Base-by-base conservation (phyloP, 2,888 invertebrate genomes). In the Hoplodrina blanda region DNA sequence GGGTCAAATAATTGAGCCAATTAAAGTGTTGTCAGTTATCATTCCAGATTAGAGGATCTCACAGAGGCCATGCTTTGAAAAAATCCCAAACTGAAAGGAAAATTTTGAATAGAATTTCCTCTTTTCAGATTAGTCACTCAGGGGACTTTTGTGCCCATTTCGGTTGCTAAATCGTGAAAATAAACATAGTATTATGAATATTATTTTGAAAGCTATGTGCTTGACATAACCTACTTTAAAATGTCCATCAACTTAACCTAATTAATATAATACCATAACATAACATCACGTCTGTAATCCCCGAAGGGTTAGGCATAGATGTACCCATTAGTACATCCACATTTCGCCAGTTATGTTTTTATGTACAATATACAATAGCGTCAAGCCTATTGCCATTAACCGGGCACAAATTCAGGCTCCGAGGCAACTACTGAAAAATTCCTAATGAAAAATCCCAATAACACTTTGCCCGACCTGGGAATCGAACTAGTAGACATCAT, bases 1-100 rank as follows among this genome's bases (percentile, higher is more conserved):
- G 30, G 11, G 19, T 6, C n/a, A 33, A 52, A 33, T 56, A 46
- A 20, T 20, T 46, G 8, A 37, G 19, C 67, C 19, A 57, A 53
- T 71, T 71, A 8, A 20, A 19, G n/a, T 57, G 56, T 46, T 52
- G 33, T 37, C 56, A 30, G 19, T 30, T 67, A 25, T 57, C 68
- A 67, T 76, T 5, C 44, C 25, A 20, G 53, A 68, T 49, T 57
- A 69, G 44, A 10, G 50, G 33, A 44, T 19, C 25, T 52, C 17
- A 55, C 76, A 11, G 33, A 56, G 19, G 13, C 65, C 25, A 49
- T 49, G 44, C 44, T 25, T 33, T 52, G 11, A 17, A 50, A 19
- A 67, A 76, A 19, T 37, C 33, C 49, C 33, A 44, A 8, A 54
- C n/a, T 25, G 54, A 15, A 25, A 49, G 37, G 1, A 54, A 55